Percentiles rank a stretch among this genome's conserved stretches.
Conservation (phyloP, 2,797 vertebrate genomes). For the Paramormyrops hopkinsi region DNA sequence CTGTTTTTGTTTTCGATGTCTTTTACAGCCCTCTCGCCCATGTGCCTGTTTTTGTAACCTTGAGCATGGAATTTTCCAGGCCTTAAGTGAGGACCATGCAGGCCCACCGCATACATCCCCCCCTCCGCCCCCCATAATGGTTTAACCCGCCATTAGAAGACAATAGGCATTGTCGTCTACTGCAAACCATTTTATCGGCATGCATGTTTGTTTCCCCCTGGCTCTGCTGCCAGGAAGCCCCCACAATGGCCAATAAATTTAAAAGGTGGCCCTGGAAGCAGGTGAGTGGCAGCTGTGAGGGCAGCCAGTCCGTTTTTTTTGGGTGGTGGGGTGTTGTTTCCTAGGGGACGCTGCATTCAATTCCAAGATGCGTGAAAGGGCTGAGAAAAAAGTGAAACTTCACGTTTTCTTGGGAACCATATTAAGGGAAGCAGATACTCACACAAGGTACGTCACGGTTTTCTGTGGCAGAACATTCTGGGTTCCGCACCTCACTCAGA, state of each 20-base stretch:
- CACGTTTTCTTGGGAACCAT: background rate
- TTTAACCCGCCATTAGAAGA: slow-evolving; percentile 63
- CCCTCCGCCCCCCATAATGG: slow-evolving; percentile 37
- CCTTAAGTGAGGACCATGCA: slow-evolving; percentile 23
- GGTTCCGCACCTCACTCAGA: background rate
- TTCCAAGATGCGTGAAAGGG: background rate
- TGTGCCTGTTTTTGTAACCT: slow-evolving; percentile 37
- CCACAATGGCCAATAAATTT: slow-evolving; percentile 75
- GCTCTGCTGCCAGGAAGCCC: slow-evolving; percentile 61
- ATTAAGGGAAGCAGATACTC: background rate
- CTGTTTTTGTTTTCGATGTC: slow-evolving; percentile 30
- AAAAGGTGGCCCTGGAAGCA: slow-evolving; percentile 45
- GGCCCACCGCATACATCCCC: slow-evolving; percentile 49
- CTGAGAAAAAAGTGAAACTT: background rate
- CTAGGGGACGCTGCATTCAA: background rate
- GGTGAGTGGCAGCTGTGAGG: slow-evolving; percentile 20
- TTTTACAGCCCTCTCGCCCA: slow-evolving; percentile 37
- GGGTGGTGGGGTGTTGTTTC: background rate
- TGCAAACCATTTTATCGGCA: slow-evolving; percentile 58
- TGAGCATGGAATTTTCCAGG: slow-evolving; percentile 45
- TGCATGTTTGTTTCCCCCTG: slow-evolving; percentile 57
- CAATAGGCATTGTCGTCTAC: slow-evolving; percentile 64
- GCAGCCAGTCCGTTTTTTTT: background rate
- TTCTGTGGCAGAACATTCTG: background rate
- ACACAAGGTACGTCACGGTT: background rate